phyloP scores from a whole-genome alignment of 2,113 vertebrate species.

The Morone saxatilis region DNA sequence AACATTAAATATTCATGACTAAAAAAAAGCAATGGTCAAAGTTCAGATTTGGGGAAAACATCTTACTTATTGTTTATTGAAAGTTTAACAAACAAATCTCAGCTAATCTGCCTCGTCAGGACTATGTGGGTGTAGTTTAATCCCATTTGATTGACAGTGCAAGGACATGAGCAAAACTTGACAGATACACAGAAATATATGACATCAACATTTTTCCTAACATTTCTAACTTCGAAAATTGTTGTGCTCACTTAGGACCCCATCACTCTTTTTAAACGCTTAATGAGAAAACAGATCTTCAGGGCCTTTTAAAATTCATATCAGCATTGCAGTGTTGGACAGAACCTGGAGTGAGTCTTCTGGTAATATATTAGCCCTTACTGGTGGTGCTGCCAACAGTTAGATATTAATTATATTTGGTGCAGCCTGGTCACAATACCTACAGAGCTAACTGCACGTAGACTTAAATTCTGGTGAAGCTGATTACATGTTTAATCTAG shows the following conservation, averaged over 20 bases:
- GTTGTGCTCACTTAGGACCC: background rate
- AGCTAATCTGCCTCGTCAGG: background rate
- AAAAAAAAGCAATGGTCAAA: background rate
- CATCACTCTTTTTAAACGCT: background rate
- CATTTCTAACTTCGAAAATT: background rate
- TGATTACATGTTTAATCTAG: background rate
- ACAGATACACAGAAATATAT: background rate
- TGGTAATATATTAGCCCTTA: constrained; percentile 36
- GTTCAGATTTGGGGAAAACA: background rate
- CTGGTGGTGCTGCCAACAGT: constrained; percentile 23
- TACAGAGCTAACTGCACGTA: background rate
- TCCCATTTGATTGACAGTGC: background rate
- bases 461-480: background rate
- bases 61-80: background rate
- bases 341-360: constrained; percentile 10
- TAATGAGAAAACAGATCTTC: background rate
- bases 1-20: background rate
- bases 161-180: background rate
- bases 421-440: background rate
- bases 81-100: background rate
- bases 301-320: background rate
- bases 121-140: background rate
- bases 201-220: background rate
- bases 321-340: background rate
- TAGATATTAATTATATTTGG: constrained; percentile 45